Base-by-base conservation (phyloP, 2,797 vertebrate species). In the Valencia hispanica region DNA sequence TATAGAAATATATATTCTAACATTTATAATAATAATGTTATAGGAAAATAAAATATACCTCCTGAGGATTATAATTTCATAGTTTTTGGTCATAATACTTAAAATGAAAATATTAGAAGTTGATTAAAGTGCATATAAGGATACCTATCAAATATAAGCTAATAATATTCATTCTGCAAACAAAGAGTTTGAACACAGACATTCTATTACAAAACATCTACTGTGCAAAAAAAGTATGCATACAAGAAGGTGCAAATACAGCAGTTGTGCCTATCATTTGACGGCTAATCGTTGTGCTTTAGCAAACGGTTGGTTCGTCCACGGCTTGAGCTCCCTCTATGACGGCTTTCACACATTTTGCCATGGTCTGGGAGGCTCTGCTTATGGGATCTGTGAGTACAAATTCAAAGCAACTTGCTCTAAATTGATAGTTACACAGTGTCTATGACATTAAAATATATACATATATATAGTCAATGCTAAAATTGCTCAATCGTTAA, bases 321-420 rank as follows among this genome's bases (percentile, higher is more conserved):
- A 97, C 94, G 69, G 96, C 96, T 82, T 96, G 94, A 68, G 96
- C 95, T 75, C 96, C 96, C 92, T 97, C 96, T 77, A 93, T 96
- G 83, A 97, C 96, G 74, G 96, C 97, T 93, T 97, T 98, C 82
- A 97, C 95, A 93, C 97, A 97, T 87, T 97, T 97, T 32, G 96
- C 97, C 97, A 97, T 97, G 65, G 97, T 97, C 93, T 97, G 97
- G 41, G 96, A 98, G 74, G 96, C 96, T 96, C 96, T 96, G 86
- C 96, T 97, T 89, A 97, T 97, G 8, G 96, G 94, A 95, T 98
- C 97, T 97, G 94, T 78, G 82, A 81, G 84, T 75, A 72, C 75
- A 81, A 51, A 86, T 75, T 47, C 34, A 88, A n/a, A 77, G 12
- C 63, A 75, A 20, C 80, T 10, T 4, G 6, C 1, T 71, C 1